Conservation (phyloP, 2,888 invertebrate species). For the Heliconius sara region DNA sequence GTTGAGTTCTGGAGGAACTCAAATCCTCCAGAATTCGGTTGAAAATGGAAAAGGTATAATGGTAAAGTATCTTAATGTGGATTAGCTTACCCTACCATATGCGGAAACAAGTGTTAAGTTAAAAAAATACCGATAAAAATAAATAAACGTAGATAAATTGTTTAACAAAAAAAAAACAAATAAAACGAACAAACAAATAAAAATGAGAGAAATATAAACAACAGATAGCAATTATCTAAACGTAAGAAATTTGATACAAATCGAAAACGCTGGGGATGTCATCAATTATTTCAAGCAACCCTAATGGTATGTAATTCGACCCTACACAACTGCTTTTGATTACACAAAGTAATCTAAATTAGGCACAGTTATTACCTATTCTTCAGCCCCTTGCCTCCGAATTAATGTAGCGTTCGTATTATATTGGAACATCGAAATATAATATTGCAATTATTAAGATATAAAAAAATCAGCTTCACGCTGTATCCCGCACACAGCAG, state of each 20-base stretch:
- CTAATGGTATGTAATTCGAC: constrained; percentile 49
- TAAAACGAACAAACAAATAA: background rate
- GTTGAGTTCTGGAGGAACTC: background rate
- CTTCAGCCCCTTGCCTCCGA: constrained; percentile 21
- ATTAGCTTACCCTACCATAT: too few relatives aligned
- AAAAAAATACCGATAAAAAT: background rate
- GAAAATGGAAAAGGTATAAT: background rate
- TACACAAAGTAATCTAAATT: constrained; percentile 38
- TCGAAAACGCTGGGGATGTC: constrained; percentile 66
- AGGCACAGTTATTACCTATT: constrained; percentile 25
- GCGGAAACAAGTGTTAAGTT: background rate
- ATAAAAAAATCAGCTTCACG: too few relatives aligned
- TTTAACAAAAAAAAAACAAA: background rate
- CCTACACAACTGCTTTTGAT: constrained; percentile 42
- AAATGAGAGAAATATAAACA: constrained; percentile 7
- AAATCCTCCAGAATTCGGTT: background rate
- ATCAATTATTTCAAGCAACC: constrained; percentile 70
- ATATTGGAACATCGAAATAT: background rate
- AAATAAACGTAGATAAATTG: background rate
- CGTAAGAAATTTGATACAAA: constrained; percentile 41
- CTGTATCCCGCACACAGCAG: too few relatives aligned
- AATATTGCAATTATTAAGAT: background rate
- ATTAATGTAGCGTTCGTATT: constrained; percentile 17
- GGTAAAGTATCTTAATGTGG: background rate
- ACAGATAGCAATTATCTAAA: constrained; percentile 17